These are phyloP conservation scores for Drosophila kuntzei DNA, from an alignment of 2,888 invertebrate species.

Conservation along the genomic window DNA sequence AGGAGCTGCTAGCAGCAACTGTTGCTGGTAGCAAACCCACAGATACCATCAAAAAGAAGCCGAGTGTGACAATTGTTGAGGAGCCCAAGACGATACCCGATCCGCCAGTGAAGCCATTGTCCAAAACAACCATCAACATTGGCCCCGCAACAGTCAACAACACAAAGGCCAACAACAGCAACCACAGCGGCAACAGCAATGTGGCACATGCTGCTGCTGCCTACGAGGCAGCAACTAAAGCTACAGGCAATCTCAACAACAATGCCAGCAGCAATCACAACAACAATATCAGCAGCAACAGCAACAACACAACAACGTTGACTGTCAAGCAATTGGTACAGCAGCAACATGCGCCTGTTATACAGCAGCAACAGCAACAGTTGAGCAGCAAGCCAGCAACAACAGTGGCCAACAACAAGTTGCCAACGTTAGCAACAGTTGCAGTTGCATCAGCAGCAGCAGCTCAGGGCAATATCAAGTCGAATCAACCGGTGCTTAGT, in stretches of 20 bases:
- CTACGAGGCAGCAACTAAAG: constrained; percentile 66
- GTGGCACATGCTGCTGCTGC: constrained; percentile 75
- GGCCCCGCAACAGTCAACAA: constrained; percentile 42
- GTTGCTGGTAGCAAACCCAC: constrained; percentile 85
- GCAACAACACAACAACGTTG: constrained; percentile 69
- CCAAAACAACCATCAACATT: constrained; percentile 75
- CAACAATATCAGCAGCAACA: constrained; percentile 52
- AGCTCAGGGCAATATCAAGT: constrained; percentile 54
- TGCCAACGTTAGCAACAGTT: constrained; percentile 26
- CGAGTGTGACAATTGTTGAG: constrained; percentile 82
- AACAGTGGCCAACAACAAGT: constrained; percentile 28
- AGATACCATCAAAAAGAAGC: constrained; percentile 85
- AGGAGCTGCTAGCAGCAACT: constrained; percentile 87
- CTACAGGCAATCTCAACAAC: constrained; percentile 52
- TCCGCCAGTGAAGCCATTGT: constrained; percentile 58
- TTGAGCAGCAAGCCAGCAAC: constrained; percentile 58
- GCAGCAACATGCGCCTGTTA: constrained; percentile 82
- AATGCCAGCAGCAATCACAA: constrained; percentile 52
- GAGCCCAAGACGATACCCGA: constrained; percentile 79
- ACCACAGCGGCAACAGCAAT: constrained; percentile 28
- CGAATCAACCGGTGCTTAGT: constrained; percentile 53
- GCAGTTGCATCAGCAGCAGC: constrained; percentile 31
- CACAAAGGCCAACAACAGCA: constrained; percentile 28
- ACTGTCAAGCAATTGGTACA: constrained; percentile 83
- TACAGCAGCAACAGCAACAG: constrained; percentile 84